phyloP scores from a whole-genome alignment of 2,888 invertebrate genomes.

The Nezara viridula region DNA sequence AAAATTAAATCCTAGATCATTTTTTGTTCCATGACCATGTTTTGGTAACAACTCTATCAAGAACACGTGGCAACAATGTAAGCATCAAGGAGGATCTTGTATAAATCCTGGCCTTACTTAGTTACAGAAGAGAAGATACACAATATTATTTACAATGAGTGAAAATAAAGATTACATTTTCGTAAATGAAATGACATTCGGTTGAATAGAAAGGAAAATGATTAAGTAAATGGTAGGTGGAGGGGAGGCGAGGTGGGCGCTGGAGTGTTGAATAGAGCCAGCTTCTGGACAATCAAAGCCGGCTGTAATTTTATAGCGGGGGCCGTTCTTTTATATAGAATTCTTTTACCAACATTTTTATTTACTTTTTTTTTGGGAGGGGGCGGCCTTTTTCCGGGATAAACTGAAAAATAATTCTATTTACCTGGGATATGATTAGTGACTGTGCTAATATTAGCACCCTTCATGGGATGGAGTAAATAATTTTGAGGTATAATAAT shows the following conservation, averaged over 20 bases:
- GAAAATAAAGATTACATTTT: slow-evolving; percentile 19
- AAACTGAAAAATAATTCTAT: slow-evolving; percentile 28
- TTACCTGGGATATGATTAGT: not conserved
- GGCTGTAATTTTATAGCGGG: not conserved
- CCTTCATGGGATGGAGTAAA: not conserved
- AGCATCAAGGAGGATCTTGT: no score
- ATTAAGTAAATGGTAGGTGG: slow-evolving; percentile 35
- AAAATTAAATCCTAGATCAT: no score
- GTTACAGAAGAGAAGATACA: not conserved
- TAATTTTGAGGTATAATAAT: not conserved
- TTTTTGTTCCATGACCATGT: no score
- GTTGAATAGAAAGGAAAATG: slow-evolving; percentile 6
- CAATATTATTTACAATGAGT: not conserved
- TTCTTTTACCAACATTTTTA: slow-evolving; percentile 31
- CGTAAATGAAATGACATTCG: not conserved
- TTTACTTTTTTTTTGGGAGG: not conserved
- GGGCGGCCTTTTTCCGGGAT: not conserved
- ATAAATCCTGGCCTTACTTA: no score
- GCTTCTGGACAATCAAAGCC: not conserved
- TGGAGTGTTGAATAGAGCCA: not conserved
- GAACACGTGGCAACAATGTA: no score
- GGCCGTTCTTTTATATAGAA: not conserved
- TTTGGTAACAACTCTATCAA: no score
- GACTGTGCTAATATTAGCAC: not conserved
- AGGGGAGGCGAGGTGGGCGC: not conserved